Evolutionary conservation across 2,888 invertebrate species (phyloP), one percentile per base, ranked within the genome.

Genomic region (Sarcophaga subvicina): DNA sequence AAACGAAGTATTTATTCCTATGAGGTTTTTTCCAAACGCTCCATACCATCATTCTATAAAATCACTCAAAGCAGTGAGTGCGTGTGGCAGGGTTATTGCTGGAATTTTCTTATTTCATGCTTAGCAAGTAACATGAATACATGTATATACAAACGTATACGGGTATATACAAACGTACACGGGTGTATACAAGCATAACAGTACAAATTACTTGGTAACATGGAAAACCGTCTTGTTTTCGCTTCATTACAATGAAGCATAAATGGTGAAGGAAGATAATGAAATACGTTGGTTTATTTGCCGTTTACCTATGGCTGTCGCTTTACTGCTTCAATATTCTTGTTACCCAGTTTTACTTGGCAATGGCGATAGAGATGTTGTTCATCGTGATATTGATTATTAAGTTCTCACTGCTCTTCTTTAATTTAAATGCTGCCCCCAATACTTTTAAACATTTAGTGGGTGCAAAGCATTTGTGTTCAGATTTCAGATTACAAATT

Each of bases 261-360:
- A 69, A 5, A 5, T 12, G 59, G 12, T 0, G 5, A 14, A 77
- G 37, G 22, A 14, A 64, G 27, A 14, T 49, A 27, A 27, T 27
- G 22, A 82, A 82, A 27, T 71, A 71, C 82, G 69, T 59, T 73
- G 69, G 69, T 75, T 79, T 79, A 75, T 78, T 63, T 79, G 62
- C 63, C 63, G 64, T 69, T 79, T 79, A 37, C 14, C 67, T 73
- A 2, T 37, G 37, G 0, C 70, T 37, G 45, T 37, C 17, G 6
- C 67, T 62, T n/a, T 62, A 17, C 20, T 64, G 63, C 47, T 76
- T 54, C 45, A 59, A 17, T 54, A 62, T 60, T 45, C 10, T 66
- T n/a, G 37, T 45, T 79, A 69, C 62, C 20, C 10, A 67, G 37
- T 60, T 79, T 64, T n/a, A 83, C 64, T 2, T 17, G 67, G 69